A percentile compares a stretch with the other conserved stretches of the same genome.
These are phyloP conservation scores for Urocyon cinereoargenteus DNA, from an alignment of 2,797 vertebrate genomes.

Conservation along the genomic window DNA sequence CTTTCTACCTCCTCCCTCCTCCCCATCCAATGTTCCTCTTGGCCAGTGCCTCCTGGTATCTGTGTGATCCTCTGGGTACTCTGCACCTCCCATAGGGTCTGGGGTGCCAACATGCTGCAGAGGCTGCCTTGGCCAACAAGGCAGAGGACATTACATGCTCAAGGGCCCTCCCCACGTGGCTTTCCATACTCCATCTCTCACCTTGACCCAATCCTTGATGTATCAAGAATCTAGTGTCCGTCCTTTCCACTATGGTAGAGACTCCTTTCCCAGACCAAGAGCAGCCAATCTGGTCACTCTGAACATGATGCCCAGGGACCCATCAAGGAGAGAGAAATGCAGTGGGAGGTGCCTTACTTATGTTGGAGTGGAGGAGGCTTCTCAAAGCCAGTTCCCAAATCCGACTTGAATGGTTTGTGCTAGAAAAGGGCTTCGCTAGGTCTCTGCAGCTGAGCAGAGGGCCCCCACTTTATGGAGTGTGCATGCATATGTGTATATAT, in stretches of 20 bases:
- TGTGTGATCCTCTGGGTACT: neutral
- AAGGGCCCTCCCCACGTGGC: neutral
- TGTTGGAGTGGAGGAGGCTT: neutral
- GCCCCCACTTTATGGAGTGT: neutral
- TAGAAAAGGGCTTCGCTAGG: neutral
- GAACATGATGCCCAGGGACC: neutral
- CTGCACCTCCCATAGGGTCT: fast-evolving
- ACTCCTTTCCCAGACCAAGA: neutral
- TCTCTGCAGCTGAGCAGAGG: neutral
- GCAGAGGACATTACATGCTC: neutral
- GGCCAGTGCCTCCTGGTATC: neutral
- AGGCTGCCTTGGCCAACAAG: neutral
- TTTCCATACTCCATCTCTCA: neutral
- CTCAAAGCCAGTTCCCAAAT: neutral
- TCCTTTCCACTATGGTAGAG: neutral
- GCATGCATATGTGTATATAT: neutral
- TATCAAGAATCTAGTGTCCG: neutral
- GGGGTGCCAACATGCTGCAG: neutral
- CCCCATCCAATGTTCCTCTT: neutral
- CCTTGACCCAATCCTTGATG: too few species aligned
- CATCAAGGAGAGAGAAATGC: neutral
- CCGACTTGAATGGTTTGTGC: neutral
- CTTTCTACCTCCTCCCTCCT: neutral
- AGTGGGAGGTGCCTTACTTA: neutral
- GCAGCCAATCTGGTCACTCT: neutral